Evolutionary conservation across 2,113 vertebrate genomes (phyloP).

Genomic region (Corydoras sp.): DNA sequence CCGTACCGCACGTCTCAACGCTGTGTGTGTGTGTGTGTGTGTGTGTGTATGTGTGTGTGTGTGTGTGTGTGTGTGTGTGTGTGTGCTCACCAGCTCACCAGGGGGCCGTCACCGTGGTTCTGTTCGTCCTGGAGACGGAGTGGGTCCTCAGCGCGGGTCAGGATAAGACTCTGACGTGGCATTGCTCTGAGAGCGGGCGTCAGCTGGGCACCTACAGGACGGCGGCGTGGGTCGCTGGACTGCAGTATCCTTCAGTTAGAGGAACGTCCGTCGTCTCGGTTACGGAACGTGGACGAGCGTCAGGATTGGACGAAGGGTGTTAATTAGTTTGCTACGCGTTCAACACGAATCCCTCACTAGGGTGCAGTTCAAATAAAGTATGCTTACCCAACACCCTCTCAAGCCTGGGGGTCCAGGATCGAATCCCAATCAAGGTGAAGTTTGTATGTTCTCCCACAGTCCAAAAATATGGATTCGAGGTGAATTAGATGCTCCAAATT

Average conservation of each 20-base stretch:
- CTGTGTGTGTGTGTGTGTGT: conserved; percentile 21
- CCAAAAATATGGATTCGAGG: no score
- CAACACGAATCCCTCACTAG: no score
- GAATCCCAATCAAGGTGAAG: no score
- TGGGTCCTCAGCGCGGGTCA: conserved; percentile 93
- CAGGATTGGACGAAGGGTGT: no score
- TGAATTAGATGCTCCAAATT: no score
- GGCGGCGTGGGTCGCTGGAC: conserved; percentile 81
- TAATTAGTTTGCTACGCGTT: no score
- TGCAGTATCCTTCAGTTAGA: conserved; percentile 86
- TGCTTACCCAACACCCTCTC: no score
- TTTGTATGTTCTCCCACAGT: no score
- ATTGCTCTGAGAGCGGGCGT: conserved; percentile 90
- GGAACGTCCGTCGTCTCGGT: no score
- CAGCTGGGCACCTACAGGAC: conserved; percentile 84
- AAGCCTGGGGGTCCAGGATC: no score
- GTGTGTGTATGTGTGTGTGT: conserved; percentile 25
- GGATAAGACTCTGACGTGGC: conserved; percentile 92
- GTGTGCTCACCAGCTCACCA: conserved; percentile 78
- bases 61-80: conserved; percentile 26
- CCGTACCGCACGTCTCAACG: not conserved
- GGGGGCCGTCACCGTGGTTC: conserved; percentile 82
- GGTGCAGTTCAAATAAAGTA: no score
- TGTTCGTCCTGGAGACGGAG: conserved; percentile 97
- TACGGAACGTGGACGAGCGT: no score